Evolutionary conservation across 2,797 vertebrate species (phyloP), one percentile per base, ranked within the genome.

Genomic region (Sebastes cheni): DNA sequence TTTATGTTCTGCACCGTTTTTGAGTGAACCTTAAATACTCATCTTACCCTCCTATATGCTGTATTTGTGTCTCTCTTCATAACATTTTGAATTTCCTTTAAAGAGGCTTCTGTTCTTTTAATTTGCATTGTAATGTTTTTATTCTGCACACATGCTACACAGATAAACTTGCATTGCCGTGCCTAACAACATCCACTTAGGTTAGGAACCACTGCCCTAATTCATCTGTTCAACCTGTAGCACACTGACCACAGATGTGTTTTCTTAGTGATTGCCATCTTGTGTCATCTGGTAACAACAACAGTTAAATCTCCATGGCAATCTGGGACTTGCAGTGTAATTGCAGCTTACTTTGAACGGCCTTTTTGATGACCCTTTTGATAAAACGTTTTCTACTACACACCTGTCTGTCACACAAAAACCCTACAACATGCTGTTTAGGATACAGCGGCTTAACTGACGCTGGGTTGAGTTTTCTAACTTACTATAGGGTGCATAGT

Each of bases 371-470:
- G 54, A 73, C 61, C 54, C 2, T 67, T 34, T 46, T 9, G 60
- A 84, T 83, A 36, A 70, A 71, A 74, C 1, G 72, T 78, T 88
- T 88, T 91, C 34, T 30, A 70, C 65, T 29, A 80, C 71, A 70
- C 29, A 72, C n/a, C 42, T 42, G 72, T 60, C 5, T 68, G 61
- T 66, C 18, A 50, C 46, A 29, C 29, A 3, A 11, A n/a, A 18
- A 69, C 29, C 11, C 10, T 34, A 62, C 29, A 67, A 10, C 5
- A 13, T 52, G 3, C 9, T 84, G 84, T 89, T 88, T 84, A 54
- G 78, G 42, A 83, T 79, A 86, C 67, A 83, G 27, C 3, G 50
- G 46, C 32, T 78, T 79, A 75, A 30, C 13, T 25, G 68, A 36
- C 20, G 27, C 7, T 7, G 46, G 34, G 25, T 23, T 25, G 14